Evolutionary conservation across 2,797 vertebrate genomes (phyloP), one percentile per base, ranked within the genome.

Genomic region (Gobio occitaniae): DNA sequence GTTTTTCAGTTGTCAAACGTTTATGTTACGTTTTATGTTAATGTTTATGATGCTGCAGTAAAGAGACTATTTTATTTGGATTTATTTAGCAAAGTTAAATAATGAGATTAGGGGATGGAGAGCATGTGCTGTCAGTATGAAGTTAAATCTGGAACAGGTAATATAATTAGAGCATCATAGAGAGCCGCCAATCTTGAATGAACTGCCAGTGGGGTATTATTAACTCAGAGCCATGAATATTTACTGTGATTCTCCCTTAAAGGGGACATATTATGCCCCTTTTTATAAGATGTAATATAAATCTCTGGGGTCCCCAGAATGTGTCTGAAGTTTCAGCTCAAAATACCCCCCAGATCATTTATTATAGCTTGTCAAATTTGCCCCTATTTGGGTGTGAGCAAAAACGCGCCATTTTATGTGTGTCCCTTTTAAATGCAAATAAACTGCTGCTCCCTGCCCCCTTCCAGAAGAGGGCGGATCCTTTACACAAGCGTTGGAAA

Each of bases 121-220:
- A 70, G 41, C 56, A 56, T 70, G 21, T 70, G 50, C 36, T 29
- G 65, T 56, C 48, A 69, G 48, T 41, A 19, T 59, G 29, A 32
- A 32, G 63, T 56, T 47, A 54, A 59, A 84, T 78, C 36, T 68
- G 63, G 29, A 66, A 69, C 50, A 54, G 48, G 29, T 78, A 47
- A 84, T 69, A 41, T 54, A 70, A 78, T 56, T 78, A 59, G 38
- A 50, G 36, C 47, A 77, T 83, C 48, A 29, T n/a, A 75, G 59
- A 38, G 82, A 78, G 50, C 16, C 1, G 1, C 21, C 74, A 71
- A 47, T 71, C 80, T 56, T 21, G 29, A 17, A 50, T 56, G 72
- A 66, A 54, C 47, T 29, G 29, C 41, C 72, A 66, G 32, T 21
- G 69, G 48, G 32, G 38, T 80, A 19, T 66, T 79, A 52, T 68